Evolutionary conservation across 1,140 invertebrate species (phyloP).

Genomic region (Eumaeus atala): DNA sequence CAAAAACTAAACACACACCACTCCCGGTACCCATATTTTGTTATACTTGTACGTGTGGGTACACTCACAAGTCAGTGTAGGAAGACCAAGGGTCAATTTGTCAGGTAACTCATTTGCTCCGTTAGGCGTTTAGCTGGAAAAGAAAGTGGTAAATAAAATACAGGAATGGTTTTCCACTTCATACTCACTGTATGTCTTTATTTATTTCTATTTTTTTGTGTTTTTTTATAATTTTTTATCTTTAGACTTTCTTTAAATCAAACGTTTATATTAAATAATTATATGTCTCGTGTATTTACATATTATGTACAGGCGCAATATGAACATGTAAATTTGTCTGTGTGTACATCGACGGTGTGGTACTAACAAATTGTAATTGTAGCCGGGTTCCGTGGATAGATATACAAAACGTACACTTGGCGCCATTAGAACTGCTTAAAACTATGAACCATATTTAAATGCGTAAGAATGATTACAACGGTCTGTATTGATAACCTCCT

Average conservation of each 20-base stretch:
- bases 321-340: conserved; percentile 38
- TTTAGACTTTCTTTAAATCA: conserved; percentile 67
- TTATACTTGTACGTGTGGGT: no score
- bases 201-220: conserved; percentile 56
- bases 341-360: conserved; percentile 34
- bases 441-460: background rate
- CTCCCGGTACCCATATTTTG: no score
- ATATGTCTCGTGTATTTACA: conserved; percentile 67
- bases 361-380: background rate
- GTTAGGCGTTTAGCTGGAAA: no score
- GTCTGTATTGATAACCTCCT: background rate
- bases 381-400: background rate
- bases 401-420: background rate
- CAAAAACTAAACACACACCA: no score
- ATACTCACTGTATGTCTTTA: conserved; percentile 69
- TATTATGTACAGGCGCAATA: conserved; percentile 50
- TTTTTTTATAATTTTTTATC: conserved; percentile 57
- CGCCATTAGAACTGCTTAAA: background rate
- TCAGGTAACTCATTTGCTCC: no score
- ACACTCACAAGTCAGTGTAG: no score
- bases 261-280: conserved; percentile 68
- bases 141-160: conserved; percentile 42
- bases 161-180: conserved; percentile 57
- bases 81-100: no score
- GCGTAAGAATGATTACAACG: conserved; percentile 7